Evolutionary conservation across 2,113 vertebrate species (phyloP).

Genomic region (Silurus asotus): DNA sequence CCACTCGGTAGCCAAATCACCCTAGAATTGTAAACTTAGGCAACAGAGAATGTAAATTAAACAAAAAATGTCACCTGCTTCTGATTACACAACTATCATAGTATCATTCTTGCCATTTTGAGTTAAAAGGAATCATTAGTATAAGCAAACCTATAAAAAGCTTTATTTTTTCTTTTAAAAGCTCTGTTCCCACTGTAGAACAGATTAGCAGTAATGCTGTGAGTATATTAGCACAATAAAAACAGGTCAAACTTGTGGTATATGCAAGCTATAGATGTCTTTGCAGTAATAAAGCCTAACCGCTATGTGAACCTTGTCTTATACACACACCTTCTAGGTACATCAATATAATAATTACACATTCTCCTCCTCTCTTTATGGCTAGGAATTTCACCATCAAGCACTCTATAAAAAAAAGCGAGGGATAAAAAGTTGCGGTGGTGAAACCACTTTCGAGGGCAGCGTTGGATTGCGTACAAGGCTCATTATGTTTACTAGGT

Average conservation of each 20-base stretch:
- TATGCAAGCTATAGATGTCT: neutral
- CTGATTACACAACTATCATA: neutral
- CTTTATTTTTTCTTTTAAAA: neutral
- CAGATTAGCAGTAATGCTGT: neutral
- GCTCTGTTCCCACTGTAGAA: neutral
- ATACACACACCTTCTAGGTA: neutral
- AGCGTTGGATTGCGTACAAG: neutral
- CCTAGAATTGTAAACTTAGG: neutral
- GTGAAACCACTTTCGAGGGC: constrained; percentile 24
- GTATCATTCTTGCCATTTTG: neutral
- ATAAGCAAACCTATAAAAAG: neutral
- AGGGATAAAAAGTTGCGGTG: constrained; percentile 44
- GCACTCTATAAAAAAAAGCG: neutral
- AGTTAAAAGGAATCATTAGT: neutral
- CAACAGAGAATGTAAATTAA: neutral
- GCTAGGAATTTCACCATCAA: constrained; percentile 23
- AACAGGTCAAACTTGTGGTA: neutral
- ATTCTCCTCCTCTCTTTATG: constrained; percentile 8
- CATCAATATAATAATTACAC: constrained; percentile 19
- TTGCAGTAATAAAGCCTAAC: constrained; percentile 14
- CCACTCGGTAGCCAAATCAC: neutral
- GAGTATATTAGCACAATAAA: neutral
- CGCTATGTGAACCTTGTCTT: constrained; percentile 17
- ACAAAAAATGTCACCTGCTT: neutral
- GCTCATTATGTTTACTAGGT: constrained; percentile 33